Conservation (phyloP, 1,140 invertebrate genomes). For the Lepidurus packardi region DNA sequence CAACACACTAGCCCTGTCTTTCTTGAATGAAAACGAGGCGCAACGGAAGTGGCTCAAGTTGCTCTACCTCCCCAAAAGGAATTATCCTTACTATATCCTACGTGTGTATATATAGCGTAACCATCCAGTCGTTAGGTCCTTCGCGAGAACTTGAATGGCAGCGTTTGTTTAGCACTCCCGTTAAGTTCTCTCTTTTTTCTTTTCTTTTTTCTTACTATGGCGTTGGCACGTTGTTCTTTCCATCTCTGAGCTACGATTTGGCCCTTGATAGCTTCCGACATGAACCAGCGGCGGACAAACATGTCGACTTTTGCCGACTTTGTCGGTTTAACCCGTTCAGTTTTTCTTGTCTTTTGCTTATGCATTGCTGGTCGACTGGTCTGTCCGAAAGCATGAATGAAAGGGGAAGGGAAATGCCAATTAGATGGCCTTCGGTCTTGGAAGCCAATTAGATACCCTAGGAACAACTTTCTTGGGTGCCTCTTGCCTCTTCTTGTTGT, state of each 20-base stretch:
- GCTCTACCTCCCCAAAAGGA: not conserved
- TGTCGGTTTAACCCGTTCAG: not conserved
- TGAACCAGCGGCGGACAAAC: not conserved
- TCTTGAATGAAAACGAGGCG: constrained; percentile 16
- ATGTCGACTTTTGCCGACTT: not conserved
- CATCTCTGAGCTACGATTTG: not conserved
- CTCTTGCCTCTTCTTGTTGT: not conserved
- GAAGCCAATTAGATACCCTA: not conserved
- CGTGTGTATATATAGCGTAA: not conserved
- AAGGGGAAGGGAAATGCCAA: not conserved
- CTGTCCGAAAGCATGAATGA: not conserved
- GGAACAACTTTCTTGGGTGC: not conserved
- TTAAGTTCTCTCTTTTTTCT: not conserved
- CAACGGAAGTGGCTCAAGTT: constrained; percentile 21
- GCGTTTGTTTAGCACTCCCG: constrained; percentile 13
- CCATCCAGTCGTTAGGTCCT: not conserved
- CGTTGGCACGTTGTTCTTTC: not conserved
- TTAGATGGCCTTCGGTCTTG: not conserved
- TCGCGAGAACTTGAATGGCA: not conserved
- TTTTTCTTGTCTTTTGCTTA: not conserved
- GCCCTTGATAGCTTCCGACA: not conserved
- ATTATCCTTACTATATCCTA: not conserved
- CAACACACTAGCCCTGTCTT: not conserved
- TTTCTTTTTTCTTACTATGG: not conserved
- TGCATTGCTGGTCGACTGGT: not conserved